Evolutionary conservation across 1,140 invertebrate species (phyloP), one percentile per base, ranked within the genome.

Genomic region (Achroia grisella): DNA sequence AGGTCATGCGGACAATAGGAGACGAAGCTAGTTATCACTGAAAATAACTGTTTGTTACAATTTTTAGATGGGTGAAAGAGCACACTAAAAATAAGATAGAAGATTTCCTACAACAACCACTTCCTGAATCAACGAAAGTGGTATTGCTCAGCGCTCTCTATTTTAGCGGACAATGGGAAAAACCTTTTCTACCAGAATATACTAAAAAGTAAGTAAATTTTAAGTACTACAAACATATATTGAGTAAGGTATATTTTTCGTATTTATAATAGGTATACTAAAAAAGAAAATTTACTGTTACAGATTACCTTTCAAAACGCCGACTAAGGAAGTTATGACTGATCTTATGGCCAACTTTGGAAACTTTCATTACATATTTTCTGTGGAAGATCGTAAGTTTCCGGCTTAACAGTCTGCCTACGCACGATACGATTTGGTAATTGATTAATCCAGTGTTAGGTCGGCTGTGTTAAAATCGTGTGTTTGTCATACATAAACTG

Each of bases 91-190:
- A 88, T 1, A 91, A 91, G 73, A 94, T 95, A 32, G 63, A 84
- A 1, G 75, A 88, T 17, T 88, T 95, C 35, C 51, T 95, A 1
- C 62, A 70, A 10, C 62, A 88, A 1, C 49, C 71, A 1, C 90
- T 89, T 1, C 69, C 85, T 10, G 51, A 76, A 0, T 39, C 61
- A 0, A 94, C 93, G 0, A 88, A 81, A 39, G 76, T 93, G 4
- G 88, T 93, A 12, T 78, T 95, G 15, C 83, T 92, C 6, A 94
- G 92, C 59, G 93, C 93, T 0, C 79, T 95, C 1, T 94, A 95
- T 55, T 96, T 95, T 53, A 92, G 90, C 55, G 93, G 92, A 3
- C 88, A 90, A 40, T 96, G 94, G 94, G 79, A 91, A 39, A 73
- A 86, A n/a, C 89, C 90, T 12, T 96, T 96, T 62, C 54, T 89